Evolutionary conservation across 1,140 invertebrate species (phyloP).

Genomic region (Pinna nobilis): DNA sequence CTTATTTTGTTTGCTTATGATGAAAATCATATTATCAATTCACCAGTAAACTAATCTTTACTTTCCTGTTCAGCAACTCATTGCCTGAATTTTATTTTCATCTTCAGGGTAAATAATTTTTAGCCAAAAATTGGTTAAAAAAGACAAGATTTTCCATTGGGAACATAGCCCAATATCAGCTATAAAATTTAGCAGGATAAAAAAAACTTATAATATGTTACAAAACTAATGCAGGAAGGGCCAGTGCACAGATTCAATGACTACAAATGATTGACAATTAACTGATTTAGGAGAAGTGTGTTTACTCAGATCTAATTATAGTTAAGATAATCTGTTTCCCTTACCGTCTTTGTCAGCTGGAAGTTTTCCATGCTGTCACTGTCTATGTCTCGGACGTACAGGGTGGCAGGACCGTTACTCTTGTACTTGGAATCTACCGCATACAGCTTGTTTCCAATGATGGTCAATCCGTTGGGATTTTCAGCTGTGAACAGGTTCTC

Average conservation of each 20-base stretch:
- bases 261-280: neutral
- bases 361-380: neutral
- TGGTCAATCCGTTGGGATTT: slow-evolving; percentile 12
- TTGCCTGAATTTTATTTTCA: too few species aligned
- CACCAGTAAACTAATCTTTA: too few species aligned
- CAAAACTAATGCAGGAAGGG: neutral
- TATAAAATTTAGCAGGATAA: neutral
- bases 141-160: too few species aligned
- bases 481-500: neutral
- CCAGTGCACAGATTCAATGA: neutral
- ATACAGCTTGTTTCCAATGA: slow-evolving; percentile 9
- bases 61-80: too few species aligned
- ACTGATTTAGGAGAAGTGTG: too few species aligned
- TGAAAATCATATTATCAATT: too few species aligned
- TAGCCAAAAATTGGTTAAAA: neutral
- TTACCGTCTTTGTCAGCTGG: neutral
- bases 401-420: too few species aligned
- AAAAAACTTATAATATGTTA: neutral
- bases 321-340: neutral
- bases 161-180: too few species aligned
- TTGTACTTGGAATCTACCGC: too few species aligned
- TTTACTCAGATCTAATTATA: neutral
- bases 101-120: too few species aligned
- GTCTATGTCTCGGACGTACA: too few species aligned
- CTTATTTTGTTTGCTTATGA: too few species aligned